phyloP scores from a whole-genome alignment of 2,888 invertebrate genomes.

The Smittia sp. region DNA sequence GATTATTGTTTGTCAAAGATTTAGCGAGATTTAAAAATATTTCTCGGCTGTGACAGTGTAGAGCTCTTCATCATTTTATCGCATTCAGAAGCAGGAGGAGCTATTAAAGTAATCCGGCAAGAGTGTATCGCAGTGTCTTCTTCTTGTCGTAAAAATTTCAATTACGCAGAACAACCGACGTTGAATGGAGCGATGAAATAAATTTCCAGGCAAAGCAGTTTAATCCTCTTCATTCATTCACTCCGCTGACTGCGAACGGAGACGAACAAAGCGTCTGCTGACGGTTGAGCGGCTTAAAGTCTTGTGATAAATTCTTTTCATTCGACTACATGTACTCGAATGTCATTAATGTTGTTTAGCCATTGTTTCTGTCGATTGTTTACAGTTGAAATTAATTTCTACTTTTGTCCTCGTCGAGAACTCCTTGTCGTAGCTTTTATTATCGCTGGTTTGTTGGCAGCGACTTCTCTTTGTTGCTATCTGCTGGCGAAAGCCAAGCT shows the following conservation, averaged over 20 bases:
- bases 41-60: not conserved
- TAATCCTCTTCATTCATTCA: no score
- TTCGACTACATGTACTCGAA: not conserved
- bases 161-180: not conserved
- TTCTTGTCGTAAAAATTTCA: not conserved
- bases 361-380: not conserved
- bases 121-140: not conserved
- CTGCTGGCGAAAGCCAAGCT: not conserved
- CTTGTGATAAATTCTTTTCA: not conserved
- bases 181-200: not conserved
- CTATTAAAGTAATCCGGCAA: not conserved
- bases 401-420: not conserved
- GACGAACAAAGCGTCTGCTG: no score
- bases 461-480: not conserved
- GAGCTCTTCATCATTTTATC: not conserved
- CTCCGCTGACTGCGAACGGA: no score
- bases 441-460: not conserved
- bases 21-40: not conserved
- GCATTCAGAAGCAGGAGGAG: not conserved
- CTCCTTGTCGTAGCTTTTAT: not conserved
- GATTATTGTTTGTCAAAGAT: slow-evolving; percentile 14
- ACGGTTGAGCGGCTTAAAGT: no score
- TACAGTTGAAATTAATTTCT: slow-evolving; percentile 1
- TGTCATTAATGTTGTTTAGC: slow-evolving; percentile 8
- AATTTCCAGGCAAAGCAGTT: not conserved